Evolutionary conservation across 2,113 vertebrate genomes (phyloP).

Genomic region (Spilogale gracilis): DNA sequence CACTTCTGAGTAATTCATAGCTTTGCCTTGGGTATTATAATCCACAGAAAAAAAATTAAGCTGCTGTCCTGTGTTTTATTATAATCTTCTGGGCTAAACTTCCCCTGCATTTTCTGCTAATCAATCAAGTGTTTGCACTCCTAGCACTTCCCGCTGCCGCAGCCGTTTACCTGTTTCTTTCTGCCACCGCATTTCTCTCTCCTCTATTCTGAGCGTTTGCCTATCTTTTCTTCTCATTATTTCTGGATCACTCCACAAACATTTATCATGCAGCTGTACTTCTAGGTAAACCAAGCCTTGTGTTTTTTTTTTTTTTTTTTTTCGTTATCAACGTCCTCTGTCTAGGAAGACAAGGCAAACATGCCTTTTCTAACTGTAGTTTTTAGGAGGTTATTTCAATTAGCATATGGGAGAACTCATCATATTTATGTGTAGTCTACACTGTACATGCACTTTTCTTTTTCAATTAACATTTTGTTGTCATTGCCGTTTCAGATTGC

Average conservation of each 20-base stretch:
- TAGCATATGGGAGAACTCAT: neutral
- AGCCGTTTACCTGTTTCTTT: neutral
- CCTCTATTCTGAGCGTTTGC: neutral
- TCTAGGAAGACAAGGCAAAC: neutral
- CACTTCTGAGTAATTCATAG: neutral
- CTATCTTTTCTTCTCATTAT: neutral
- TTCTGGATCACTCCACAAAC: neutral
- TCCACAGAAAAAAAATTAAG: neutral
- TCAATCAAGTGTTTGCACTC: neutral
- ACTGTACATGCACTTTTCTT: neutral
- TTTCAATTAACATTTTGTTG: constrained; percentile 1
- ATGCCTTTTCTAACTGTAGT: neutral
- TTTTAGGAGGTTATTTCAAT: neutral
- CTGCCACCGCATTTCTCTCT: neutral
- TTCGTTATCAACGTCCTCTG: neutral
- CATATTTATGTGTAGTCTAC: neutral
- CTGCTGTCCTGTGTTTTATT: constrained; percentile 5
- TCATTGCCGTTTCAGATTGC: constrained; percentile 90
- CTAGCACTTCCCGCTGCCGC: neutral
- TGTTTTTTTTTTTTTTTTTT: neutral
- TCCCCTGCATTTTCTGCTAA: constrained; percentile 11
- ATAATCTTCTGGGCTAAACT: neutral
- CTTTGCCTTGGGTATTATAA: neutral
- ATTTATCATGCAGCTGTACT: neutral
- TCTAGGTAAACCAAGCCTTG: neutral